Evolutionary conservation across 2,888 invertebrate genomes (phyloP).

Genomic region (Oeneis ivallda): DNA sequence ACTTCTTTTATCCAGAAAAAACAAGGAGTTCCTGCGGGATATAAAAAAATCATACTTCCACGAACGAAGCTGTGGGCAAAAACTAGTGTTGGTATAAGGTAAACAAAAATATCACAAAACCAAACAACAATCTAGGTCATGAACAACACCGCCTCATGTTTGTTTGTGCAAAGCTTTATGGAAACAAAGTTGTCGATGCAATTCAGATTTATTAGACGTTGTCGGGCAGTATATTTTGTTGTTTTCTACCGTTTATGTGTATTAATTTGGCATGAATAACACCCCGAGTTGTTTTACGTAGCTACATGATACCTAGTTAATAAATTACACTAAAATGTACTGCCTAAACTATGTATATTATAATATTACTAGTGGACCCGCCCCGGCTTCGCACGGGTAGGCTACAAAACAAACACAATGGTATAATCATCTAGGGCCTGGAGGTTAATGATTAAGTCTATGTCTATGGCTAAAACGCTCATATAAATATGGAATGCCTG

Average conservation of each 20-base stretch:
- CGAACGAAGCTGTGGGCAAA: neutral
- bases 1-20: too few species aligned
- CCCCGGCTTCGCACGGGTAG: too few species aligned
- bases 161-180: slow-evolving; percentile 6
- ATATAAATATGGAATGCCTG: too few species aligned
- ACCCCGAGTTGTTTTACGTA: neutral
- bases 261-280: slow-evolving; percentile 6
- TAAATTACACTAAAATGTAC: neutral
- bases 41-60: too few species aligned
- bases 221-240: slow-evolving; percentile 11
- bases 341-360: too few species aligned
- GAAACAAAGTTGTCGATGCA: slow-evolving; percentile 12
- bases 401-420: too few species aligned
- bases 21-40: too few species aligned
- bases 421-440: too few species aligned
- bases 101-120: slow-evolving; percentile 2
- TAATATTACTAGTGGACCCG: too few species aligned
- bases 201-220: slow-evolving; percentile 13
- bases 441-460: too few species aligned
- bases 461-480: too few species aligned
- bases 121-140: slow-evolving; percentile 6
- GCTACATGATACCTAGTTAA: neutral
- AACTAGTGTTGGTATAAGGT: neutral
- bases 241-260: slow-evolving; percentile 4
- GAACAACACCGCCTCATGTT: slow-evolving; percentile 1